Conservation (phyloP, 2,888 invertebrate species). For the Baccha elongata region DNA sequence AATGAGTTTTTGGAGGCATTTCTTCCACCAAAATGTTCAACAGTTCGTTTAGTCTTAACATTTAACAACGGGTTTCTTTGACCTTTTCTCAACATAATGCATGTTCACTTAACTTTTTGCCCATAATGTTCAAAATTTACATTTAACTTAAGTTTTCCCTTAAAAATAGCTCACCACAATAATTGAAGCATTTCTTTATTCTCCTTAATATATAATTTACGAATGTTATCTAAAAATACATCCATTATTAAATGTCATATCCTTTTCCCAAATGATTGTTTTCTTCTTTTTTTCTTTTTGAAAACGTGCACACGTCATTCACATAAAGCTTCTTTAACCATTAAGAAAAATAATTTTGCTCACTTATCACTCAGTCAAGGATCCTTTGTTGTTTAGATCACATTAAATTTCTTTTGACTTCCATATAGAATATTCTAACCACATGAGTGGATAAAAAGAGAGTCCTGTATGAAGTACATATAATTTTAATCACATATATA, state of each 20-base stretch:
- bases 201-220: conserved; percentile 3
- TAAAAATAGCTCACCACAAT: too few relatives aligned
- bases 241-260: not conserved
- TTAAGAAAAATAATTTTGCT: conserved; percentile 21
- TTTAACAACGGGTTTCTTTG: too few relatives aligned
- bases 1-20: too few relatives aligned
- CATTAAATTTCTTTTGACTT: conserved; percentile 28
- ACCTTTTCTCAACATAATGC: too few relatives aligned
- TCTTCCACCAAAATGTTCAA: too few relatives aligned
- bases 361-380: conserved; percentile 65
- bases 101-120: too few relatives aligned
- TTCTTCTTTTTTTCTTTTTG: not conserved
- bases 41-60: too few relatives aligned
- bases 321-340: conserved; percentile 13
- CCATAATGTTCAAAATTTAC: too few relatives aligned
- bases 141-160: too few relatives aligned
- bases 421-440: not conserved
- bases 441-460: not conserved
- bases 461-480: not conserved
- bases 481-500: not conserved
- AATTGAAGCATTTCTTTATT: not conserved
- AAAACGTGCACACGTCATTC: not conserved
- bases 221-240: not conserved
- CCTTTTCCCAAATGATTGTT: conserved; percentile 3
- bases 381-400: conserved; percentile 35